These are phyloP conservation scores for Ophion ellenae DNA, from an alignment of 2,888 invertebrate genomes.

Conservation along the genomic window DNA sequence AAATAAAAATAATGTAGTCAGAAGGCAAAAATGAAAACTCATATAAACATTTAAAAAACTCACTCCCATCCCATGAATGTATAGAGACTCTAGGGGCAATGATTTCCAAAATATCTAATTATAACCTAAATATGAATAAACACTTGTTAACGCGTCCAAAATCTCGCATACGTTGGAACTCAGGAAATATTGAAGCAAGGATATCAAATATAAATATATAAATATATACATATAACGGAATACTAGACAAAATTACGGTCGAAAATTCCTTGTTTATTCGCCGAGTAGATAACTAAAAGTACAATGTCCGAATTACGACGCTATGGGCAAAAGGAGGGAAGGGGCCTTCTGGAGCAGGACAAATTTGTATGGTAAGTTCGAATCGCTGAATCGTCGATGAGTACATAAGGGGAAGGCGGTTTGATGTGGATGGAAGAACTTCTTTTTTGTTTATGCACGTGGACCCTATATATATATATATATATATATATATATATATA, in stretches of 20 bases:
- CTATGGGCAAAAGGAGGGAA: neutral
- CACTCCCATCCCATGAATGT: too few species aligned
- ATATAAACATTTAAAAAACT: too few species aligned
- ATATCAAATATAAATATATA: too few species aligned
- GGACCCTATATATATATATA: neutral
- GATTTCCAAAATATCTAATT: too few species aligned
- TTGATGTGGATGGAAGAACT: neutral
- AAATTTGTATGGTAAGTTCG: neutral
- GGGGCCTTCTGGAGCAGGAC: neutral
- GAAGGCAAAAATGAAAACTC: too few species aligned
- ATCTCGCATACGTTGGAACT: too few species aligned
- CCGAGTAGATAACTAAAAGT: neutral
- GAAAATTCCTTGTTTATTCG: neutral
- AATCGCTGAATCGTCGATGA: neutral
- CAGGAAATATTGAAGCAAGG: too few species aligned
- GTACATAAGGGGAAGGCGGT: neutral
- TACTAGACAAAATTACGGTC: neutral
- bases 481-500: neutral
- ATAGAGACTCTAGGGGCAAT: too few species aligned
- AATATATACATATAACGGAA: too few species aligned
- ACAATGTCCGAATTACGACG: slow-evolving; percentile 21
- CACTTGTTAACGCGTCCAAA: too few species aligned
- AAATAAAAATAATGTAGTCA: too few species aligned
- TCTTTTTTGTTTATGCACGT: neutral
- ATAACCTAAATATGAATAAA: too few species aligned